Conservation (phyloP, 2,797 vertebrate genomes). For the Brachymystax lenok region DNA sequence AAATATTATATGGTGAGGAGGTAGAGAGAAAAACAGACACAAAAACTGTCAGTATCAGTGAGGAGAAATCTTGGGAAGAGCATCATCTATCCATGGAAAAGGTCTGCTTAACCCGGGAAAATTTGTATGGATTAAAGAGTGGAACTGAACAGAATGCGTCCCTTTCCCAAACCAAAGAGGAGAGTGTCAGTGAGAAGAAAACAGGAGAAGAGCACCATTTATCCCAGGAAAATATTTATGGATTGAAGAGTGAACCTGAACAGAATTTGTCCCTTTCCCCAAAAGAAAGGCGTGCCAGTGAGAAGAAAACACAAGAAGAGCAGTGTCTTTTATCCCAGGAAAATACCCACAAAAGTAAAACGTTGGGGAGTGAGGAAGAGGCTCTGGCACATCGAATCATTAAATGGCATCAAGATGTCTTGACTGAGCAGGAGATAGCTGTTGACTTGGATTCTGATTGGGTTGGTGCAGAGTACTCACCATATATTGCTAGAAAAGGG, state of each 20-base stretch:
- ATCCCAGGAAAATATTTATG: not conserved
- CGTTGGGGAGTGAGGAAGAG: constrained; percentile 74
- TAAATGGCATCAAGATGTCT: constrained; percentile 80
- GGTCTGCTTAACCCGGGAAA: constrained; percentile 75
- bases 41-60: constrained; percentile 53
- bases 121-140: constrained; percentile 72
- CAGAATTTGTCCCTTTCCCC: not conserved
- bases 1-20: constrained; percentile 33
- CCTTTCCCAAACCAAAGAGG: not conserved
- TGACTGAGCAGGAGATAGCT: constrained; percentile 68
- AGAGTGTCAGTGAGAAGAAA: too few relatives aligned
- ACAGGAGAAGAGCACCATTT: not conserved
- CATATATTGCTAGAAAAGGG: constrained; percentile 18
- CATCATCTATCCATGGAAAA: constrained; percentile 36
- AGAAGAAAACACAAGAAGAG: not conserved
- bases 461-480: constrained; percentile 46
- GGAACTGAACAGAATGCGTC: constrained; percentile 65
- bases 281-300: not conserved
- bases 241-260: not conserved
- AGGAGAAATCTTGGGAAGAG: constrained; percentile 54
- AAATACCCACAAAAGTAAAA: constrained; percentile 73
- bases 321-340: not conserved
- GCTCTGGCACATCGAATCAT: constrained; percentile 77
- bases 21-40: constrained; percentile 26
- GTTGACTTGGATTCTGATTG: constrained; percentile 56